Evolutionary conservation across 2,888 invertebrate species (phyloP), one percentile per base, ranked within the genome.

Genomic region (Lasioglossum leucozonium): DNA sequence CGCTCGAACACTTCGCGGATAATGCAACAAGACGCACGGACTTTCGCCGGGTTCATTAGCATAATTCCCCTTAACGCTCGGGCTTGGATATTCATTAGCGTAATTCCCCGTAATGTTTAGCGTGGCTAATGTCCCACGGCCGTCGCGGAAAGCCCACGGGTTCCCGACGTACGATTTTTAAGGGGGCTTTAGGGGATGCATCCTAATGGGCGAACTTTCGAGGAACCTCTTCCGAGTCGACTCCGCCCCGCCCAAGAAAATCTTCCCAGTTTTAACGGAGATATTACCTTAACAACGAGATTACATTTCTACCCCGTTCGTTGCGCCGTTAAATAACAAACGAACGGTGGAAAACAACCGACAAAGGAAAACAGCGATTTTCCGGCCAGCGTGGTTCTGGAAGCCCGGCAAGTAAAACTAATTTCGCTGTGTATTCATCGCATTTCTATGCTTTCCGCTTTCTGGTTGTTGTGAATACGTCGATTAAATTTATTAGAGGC

Each of bases 61-160:
- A 77, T 81, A 85, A 85, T 84, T 81, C 72, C 77, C 84, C 62
- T 77, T 79, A 76, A 77, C 74, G 80, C 73, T 55, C 69, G n/a
- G n/a, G 74, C 76, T 85, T 77, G 80, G 81, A 83, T 83, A 79
- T 85, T 85, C 84, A 80, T 84, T 80, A 85, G 67, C 74, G 84
- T 85, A 84, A 84, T 85, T 85, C 76, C 47, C 58, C 58, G 76
- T 76, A 83, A 85, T 83, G 83, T 76, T 83, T 79, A 69, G 72
- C 76, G 13, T 37, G 42, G 72, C 83, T 83, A 83, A 83, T 83
- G 76, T 62, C 34, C 76, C 6, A 4, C 18, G 13, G 55, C 13
- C 67, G 65, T 34, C 65, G 65, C 34, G 13, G 65, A 79, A 79
- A 82, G 82, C 82, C 82, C 84, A 76, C 75, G 18, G 67, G 6